Conservation (phyloP, 2,888 invertebrate genomes). For the Plutella xylostella region DNA sequence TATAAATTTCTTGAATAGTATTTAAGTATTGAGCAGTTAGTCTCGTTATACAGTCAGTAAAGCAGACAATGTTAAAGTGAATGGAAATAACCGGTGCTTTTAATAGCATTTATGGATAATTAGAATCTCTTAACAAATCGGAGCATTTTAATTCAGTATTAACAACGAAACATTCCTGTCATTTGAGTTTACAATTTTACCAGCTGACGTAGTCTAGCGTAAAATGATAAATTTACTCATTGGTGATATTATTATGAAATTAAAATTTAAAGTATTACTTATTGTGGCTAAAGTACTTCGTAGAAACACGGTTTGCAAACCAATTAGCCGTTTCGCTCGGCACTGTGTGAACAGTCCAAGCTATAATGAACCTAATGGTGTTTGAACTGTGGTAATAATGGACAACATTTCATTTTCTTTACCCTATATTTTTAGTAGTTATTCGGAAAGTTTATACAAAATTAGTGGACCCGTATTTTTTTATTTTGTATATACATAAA, state of each 20-base stretch:
- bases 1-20: too few species aligned
- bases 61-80: background rate
- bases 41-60: background rate
- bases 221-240: slow-evolving; percentile 42
- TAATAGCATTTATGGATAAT: background rate
- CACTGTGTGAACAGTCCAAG: too few species aligned
- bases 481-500: too few species aligned
- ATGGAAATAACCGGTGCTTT: background rate
- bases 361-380: too few species aligned
- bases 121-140: slow-evolving; percentile 4
- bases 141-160: slow-evolving; percentile 39
- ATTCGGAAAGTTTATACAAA: too few species aligned
- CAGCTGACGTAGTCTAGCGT: slow-evolving; percentile 35
- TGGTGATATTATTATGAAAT: slow-evolving; percentile 57
- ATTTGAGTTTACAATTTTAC: slow-evolving; percentile 46
- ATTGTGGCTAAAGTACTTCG: slow-evolving; percentile 46
- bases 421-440: too few species aligned
- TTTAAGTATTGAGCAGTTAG: background rate
- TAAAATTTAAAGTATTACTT: slow-evolving; percentile 45
- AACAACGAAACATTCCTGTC: slow-evolving; percentile 60
- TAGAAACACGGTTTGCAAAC: too few species aligned
- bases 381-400: too few species aligned
- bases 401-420: too few species aligned
- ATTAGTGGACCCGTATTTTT: too few species aligned
- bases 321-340: too few species aligned